Evolutionary conservation across 1,140 invertebrate species (phyloP).

Genomic region (Eriocheir sinensis): DNA sequence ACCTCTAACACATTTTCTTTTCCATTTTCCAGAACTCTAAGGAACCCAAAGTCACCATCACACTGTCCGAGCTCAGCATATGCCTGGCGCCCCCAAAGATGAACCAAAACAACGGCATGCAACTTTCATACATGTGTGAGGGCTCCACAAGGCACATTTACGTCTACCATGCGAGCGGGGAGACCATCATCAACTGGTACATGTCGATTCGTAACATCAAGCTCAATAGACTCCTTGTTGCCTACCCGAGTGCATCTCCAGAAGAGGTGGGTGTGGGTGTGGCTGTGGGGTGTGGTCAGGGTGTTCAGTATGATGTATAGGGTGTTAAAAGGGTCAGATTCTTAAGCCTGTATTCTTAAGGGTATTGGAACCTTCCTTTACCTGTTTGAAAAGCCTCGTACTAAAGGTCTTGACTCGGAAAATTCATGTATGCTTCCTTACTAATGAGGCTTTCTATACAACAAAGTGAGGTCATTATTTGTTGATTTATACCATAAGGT

Average conservation of each 20-base stretch:
- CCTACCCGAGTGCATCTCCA: constrained; percentile 90
- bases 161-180: constrained; percentile 92
- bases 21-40: constrained; percentile 82
- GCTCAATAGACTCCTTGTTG: constrained; percentile 90
- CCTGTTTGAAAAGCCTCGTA: no score
- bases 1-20: no score
- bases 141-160: constrained; percentile 91
- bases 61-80: constrained; percentile 92
- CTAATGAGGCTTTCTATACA: no score
- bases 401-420: neutral
- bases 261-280: constrained; percentile 84
- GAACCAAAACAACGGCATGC: constrained; percentile 88
- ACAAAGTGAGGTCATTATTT: no score
- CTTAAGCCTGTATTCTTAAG: neutral
- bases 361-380: neutral
- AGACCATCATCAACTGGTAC: constrained; percentile 94
- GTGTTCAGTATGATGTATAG: constrained; percentile 48
- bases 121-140: constrained; percentile 92
- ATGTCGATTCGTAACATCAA: constrained; percentile 93
- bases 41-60: constrained; percentile 91
- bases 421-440: no score
- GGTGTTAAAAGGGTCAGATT: neutral
- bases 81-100: constrained; percentile 93
- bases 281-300: neutral
- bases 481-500: no score